phyloP scores from a whole-genome alignment of 2,797 vertebrate species.

The Sebastes diaconus region DNA sequence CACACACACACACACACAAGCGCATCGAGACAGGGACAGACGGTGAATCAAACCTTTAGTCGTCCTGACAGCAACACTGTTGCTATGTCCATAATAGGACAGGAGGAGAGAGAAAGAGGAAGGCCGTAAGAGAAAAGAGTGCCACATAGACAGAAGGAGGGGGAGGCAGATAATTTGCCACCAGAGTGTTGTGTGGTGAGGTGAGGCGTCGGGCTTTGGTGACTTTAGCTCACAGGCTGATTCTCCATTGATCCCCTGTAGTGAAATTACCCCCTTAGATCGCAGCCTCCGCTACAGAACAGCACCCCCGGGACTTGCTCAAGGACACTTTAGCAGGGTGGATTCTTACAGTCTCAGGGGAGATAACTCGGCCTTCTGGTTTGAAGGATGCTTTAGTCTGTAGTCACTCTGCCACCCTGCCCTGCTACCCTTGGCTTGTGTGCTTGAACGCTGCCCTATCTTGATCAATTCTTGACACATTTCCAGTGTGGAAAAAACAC shows the following conservation, averaged over 20 bases:
- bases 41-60: slow-evolving; percentile 76
- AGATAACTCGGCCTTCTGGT: slow-evolving; percentile 37
- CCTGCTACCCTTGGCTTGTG: slow-evolving; percentile 16
- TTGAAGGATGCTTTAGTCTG: slow-evolving; percentile 41
- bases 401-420: slow-evolving; percentile 30
- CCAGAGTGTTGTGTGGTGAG: slow-evolving; percentile 70
- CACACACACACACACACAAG: slow-evolving; percentile 11
- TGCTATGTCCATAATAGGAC: slow-evolving; percentile 81
- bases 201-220: slow-evolving; percentile 70
- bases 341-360: slow-evolving; percentile 24
- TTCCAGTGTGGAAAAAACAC: slow-evolving; percentile 29
- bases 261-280: slow-evolving; percentile 35
- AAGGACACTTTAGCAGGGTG: slow-evolving; percentile 54
- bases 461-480: slow-evolving; percentile 50
- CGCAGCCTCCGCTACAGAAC: slow-evolving; percentile 21
- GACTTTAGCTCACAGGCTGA: slow-evolving; percentile 63
- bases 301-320: slow-evolving; percentile 59
- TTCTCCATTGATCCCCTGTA: slow-evolving; percentile 49
- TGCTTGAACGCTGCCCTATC: slow-evolving; percentile 18
- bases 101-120: slow-evolving; percentile 65
- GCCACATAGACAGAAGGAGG: slow-evolving; percentile 75
- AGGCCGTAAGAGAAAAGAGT: slow-evolving; percentile 65
- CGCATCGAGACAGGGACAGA: slow-evolving; percentile 61
- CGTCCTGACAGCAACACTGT: slow-evolving; percentile 66
- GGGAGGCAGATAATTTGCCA: slow-evolving; percentile 72